These are phyloP conservation scores for Alces alces DNA, from an alignment of 2,113 vertebrate species.

Conservation along the genomic window DNA sequence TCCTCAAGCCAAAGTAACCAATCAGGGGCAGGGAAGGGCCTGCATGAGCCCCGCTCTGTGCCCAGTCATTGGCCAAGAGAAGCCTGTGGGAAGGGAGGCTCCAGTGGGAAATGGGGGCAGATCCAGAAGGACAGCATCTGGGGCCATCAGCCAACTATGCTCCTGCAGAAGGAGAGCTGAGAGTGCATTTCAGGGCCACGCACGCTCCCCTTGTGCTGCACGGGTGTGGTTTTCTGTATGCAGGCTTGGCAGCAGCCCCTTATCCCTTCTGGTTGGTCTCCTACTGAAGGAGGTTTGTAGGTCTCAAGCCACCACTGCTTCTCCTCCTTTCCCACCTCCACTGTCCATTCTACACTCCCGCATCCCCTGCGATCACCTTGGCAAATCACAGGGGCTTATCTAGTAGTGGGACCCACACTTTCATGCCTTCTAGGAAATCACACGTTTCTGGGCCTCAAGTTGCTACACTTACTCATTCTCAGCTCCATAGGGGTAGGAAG, in stretches of 20 bases:
- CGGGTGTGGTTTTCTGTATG: not conserved
- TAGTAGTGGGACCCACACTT: not conserved
- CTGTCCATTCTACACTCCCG: not conserved
- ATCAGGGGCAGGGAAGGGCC: not conserved
- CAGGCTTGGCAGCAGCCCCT: not conserved
- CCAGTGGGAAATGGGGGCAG: not conserved
- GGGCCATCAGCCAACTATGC: not conserved
- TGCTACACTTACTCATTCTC: not conserved
- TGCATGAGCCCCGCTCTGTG: not conserved
- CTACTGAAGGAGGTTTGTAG: not conserved
- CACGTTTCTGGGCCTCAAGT: not conserved
- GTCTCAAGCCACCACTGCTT: not conserved
- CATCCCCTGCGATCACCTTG: not conserved
- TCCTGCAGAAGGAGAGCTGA: not conserved
- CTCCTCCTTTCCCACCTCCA: not conserved
- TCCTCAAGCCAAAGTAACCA: not conserved
- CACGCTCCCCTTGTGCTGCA: not conserved
- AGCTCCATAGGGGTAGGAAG: not conserved
- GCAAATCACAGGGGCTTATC: not conserved
- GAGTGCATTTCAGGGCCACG: not conserved
- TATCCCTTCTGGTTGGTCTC: not conserved
- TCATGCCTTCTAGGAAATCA: not conserved
- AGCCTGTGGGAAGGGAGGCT: not conserved
- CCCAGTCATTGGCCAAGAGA: not conserved
- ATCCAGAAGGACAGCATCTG: not conserved